These are phyloP conservation scores for Karalla daura DNA, from an alignment of 2,797 vertebrate species.

Conservation along the genomic window DNA sequence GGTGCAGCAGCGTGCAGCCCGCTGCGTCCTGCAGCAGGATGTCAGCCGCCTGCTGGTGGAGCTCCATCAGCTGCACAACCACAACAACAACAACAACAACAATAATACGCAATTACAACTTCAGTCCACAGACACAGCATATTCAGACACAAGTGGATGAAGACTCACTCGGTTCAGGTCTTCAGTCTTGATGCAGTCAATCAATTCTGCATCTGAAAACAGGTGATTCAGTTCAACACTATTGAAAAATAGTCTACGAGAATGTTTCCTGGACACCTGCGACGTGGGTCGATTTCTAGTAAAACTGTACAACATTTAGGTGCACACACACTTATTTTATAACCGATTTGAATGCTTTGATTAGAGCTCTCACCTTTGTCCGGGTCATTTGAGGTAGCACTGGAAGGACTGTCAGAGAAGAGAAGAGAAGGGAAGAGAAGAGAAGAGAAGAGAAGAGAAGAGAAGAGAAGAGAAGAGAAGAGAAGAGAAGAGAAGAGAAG, in stretches of 20 bases:
- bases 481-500: conserved; percentile 11
- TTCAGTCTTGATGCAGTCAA: conserved; percentile 86
- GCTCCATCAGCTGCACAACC: conserved; percentile 84
- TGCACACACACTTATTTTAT: no score
- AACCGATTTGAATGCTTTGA: no score
- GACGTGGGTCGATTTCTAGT: no score
- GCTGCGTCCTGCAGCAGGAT: conserved; percentile 84
- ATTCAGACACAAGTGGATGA: no score
- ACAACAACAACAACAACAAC: neutral
- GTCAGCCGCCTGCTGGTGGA: conserved; percentile 87
- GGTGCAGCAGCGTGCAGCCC: conserved; percentile 90
- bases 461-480: no score
- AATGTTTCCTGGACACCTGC: no score
- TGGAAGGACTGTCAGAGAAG: conserved; percentile 50
- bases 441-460: no score
- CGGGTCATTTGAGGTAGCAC: conserved; percentile 46
- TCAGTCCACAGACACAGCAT: neutral
- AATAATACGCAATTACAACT: neutral
- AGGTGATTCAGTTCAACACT: neutral
- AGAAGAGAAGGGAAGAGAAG: neutral
- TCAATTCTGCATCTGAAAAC: conserved; percentile 77
- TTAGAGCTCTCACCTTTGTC: conserved; percentile 79
- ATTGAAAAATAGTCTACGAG: no score
- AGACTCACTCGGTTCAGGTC: conserved; percentile 87
- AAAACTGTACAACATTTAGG: no score